phyloP scores from a whole-genome alignment of 2,797 vertebrate genomes.

The Melopsittacus undulatus region DNA sequence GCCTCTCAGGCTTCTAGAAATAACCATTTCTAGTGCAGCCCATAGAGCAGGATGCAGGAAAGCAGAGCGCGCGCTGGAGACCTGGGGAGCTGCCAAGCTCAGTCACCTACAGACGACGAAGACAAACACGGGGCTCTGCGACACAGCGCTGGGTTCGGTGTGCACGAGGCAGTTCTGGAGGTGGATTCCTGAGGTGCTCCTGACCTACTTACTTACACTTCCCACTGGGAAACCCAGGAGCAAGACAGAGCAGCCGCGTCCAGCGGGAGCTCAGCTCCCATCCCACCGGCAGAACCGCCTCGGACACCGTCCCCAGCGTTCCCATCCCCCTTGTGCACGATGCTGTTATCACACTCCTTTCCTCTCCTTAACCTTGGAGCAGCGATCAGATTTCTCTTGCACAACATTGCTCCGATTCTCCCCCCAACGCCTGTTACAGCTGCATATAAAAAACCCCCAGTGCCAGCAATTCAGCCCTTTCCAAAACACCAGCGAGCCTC shows the following conservation, averaged over 20 bases:
- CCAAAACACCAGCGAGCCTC: neutral
- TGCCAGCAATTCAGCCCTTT: conserved; percentile 14
- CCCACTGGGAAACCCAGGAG: neutral
- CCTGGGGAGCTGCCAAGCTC: conserved; percentile 10
- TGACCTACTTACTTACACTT: conserved; percentile 47
- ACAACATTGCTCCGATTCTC: neutral
- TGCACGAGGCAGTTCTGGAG: neutral
- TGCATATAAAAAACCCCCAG: neutral
- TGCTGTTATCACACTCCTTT: neutral
- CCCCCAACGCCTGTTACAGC: neutral
- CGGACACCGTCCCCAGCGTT: accelerated
- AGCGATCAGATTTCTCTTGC: conserved; percentile 8
- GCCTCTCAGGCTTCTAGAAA: neutral
- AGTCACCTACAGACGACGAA: neutral
- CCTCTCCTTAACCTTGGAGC: neutral
- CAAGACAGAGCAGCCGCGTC: neutral
- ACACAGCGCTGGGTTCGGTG: neutral
- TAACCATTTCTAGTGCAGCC: conserved; percentile 6
- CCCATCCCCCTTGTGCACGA: neutral
- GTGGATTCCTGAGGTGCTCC: conserved; percentile 13
- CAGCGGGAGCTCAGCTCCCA: neutral
- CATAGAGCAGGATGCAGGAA: neutral
- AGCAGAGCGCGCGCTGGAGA: neutral
- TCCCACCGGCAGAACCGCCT: accelerated
- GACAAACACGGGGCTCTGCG: conserved; percentile 27